A percentile compares a stretch with the other conserved stretches of the same genome.
These are phyloP conservation scores for Rhabdophis nuchalis DNA, from an alignment of 2,797 vertebrate genomes.

Conservation along the genomic window DNA sequence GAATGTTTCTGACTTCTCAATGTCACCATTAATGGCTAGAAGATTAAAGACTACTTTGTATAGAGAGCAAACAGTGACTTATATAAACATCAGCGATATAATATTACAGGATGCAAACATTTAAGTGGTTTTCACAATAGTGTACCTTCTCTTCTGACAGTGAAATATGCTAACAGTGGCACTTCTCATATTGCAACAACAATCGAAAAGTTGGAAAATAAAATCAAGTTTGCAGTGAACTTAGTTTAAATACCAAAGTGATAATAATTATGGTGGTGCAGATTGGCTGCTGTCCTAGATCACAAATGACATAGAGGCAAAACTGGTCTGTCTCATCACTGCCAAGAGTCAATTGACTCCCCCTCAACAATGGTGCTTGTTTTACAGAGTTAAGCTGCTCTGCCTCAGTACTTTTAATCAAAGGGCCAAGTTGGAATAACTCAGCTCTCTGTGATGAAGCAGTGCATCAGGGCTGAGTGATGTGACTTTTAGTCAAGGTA, in stretches of 20 bases:
- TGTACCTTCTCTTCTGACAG: background rate
- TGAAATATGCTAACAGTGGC: background rate
- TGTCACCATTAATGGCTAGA: slow-evolving; percentile 11
- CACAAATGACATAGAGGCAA: background rate
- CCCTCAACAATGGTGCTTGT: background rate
- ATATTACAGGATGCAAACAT: slow-evolving; percentile 27
- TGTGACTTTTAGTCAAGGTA: background rate
- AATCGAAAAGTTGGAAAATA: background rate
- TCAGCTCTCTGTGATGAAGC: background rate
- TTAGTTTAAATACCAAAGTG: background rate
- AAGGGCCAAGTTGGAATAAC: background rate
- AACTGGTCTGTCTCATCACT: background rate
- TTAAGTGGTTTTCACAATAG: slow-evolving; percentile 8
- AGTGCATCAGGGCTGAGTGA: background rate
- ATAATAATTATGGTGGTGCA: background rate
- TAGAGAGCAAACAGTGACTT: slow-evolving; percentile 4
- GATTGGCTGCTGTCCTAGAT: background rate
- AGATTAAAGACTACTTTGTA: slow-evolving; percentile 21
- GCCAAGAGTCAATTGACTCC: background rate
- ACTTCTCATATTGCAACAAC: slow-evolving; percentile 3
- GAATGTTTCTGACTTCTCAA: slow-evolving; percentile 17
- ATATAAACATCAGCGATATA: slow-evolving; percentile 19
- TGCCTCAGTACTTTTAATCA: background rate
- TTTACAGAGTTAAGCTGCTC: background rate
- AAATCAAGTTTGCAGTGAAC: background rate